Evolutionary conservation across 2,113 vertebrate species (phyloP).

Genomic region (Petromus typicus): DNA sequence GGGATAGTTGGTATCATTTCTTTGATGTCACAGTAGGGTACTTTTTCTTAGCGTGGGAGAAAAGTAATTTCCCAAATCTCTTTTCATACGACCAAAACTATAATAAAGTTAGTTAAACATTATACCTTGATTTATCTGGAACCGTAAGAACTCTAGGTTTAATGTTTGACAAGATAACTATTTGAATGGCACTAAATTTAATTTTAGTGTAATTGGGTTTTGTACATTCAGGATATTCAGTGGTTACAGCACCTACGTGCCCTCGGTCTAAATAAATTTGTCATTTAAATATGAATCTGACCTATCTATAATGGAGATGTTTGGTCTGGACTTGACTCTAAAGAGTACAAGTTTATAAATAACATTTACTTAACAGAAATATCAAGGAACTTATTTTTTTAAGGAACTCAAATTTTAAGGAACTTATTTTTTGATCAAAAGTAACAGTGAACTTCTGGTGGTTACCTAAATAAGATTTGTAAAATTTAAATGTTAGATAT

Average conservation of each 20-base stretch:
- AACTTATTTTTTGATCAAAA: constrained; percentile 47
- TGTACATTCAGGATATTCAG: neutral
- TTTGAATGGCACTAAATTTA: constrained; percentile 55
- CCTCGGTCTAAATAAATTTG: constrained; percentile 28
- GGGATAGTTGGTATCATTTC: constrained; percentile 8
- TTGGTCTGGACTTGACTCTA: constrained; percentile 36
- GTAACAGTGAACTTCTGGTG: constrained; percentile 21
- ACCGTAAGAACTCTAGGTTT: constrained; percentile 31
- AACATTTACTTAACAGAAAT: neutral
- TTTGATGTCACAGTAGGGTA: constrained; percentile 1
- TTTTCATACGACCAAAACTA: neutral
- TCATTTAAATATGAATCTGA: constrained; percentile 47
- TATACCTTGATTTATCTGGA: constrained; percentile 3
- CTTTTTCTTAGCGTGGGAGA: constrained; percentile 9
- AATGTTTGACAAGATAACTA: constrained; percentile 16
- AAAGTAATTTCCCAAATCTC: constrained; percentile 35
- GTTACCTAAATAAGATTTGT: constrained; percentile 52
- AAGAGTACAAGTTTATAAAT: constrained; percentile 41
- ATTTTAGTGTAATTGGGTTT: constrained; percentile 25
- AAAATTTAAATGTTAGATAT: constrained; percentile 37
- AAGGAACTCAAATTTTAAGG: too few species aligned
- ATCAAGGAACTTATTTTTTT: neutral
- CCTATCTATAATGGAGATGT: constrained; percentile 27
- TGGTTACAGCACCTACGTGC: constrained; percentile 29
- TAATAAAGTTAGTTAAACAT: constrained; percentile 3